Base-by-base conservation (phyloP, 2,113 vertebrate species). In the Xiphorhynchus elegans region DNA sequence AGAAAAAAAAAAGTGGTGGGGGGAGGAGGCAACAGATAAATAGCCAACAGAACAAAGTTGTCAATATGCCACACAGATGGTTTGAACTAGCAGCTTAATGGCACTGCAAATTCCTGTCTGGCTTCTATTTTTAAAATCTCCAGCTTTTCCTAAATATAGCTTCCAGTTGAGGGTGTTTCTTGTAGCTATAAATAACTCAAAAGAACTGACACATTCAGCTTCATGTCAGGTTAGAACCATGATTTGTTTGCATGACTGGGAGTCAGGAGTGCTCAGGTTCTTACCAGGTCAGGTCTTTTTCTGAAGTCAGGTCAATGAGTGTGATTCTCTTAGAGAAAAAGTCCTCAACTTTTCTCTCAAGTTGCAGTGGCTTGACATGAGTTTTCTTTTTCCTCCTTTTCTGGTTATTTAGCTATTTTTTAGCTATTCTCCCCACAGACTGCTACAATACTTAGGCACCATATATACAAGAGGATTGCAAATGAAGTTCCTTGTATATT, bases 61-160 rank as follows among this genome's bases (percentile, higher is more conserved):
- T 90, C 80, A 83, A 6, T 70, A 31, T 93, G 74, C 82, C 85
- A 89, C 53, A 19, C 5, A 59, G 39, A 19, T 16, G 1, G 91
- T 92, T 64, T 58, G 87, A 89, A 89, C n/a, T 52, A 62, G 52
- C 47, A 72, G 62, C 31, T 47, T 94, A 88, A 93, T 86, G 79
- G 83, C 76, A 90, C 72, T 59, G 56, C 42, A 93, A 91, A 82
- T 77, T 93, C 42, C 26, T 46, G 58, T 46, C 79, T 94, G 35
- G 49, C 17, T 64, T 49, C 68, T 94, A 77, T 93, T 97, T 91
- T 64, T 78, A 31, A 84, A 42, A 37, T 86, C 76, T 82, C 55
- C 69, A 90, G 50, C 75, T 89, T 91, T 89, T 93, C 66, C 93
- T 93, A 93, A 95, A 94, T 89, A 82, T 93, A 96, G 86, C 81